These are phyloP conservation scores for Conchocele bisecta DNA, from an alignment of 2,888 invertebrate species.

Conservation along the genomic window DNA sequence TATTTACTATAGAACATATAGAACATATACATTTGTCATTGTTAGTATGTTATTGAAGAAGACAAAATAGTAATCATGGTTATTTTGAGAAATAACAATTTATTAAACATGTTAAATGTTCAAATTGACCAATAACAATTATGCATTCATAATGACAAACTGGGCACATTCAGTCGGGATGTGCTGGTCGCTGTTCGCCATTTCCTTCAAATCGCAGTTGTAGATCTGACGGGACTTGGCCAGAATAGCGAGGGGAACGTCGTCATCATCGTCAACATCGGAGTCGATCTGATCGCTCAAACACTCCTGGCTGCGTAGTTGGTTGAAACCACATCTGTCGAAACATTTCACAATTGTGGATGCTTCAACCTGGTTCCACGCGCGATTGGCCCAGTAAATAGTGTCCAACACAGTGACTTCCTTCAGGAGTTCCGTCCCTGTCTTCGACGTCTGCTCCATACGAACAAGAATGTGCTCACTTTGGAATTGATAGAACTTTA, in stretches of 20 bases:
- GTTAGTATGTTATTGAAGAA: too few species aligned
- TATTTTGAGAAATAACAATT: too few species aligned
- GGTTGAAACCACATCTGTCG: not conserved
- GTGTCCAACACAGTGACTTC: not conserved
- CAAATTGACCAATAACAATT: too few species aligned
- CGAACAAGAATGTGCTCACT: not conserved
- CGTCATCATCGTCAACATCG: not conserved
- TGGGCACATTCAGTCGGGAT: too few species aligned
- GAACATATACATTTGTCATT: too few species aligned
- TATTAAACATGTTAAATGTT: too few species aligned
- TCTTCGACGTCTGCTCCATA: not conserved
- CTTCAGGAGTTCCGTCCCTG: not conserved
- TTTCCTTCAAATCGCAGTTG: not conserved
- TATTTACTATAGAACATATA: too few species aligned
- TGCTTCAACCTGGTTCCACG: not conserved
- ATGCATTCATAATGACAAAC: too few species aligned
- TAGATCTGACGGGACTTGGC: not conserved
- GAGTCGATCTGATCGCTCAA: not conserved
- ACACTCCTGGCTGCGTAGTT: not conserved
- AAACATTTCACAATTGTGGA: not conserved
- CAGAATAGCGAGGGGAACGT: not conserved
- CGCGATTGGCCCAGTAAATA: not conserved
- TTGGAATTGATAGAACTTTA: conserved; percentile 15
- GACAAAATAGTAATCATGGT: too few species aligned
- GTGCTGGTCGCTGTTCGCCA: conserved; percentile 7